These are phyloP conservation scores for Balanococcus diminutus DNA, from an alignment of 2,888 invertebrate genomes.

Conservation along the genomic window DNA sequence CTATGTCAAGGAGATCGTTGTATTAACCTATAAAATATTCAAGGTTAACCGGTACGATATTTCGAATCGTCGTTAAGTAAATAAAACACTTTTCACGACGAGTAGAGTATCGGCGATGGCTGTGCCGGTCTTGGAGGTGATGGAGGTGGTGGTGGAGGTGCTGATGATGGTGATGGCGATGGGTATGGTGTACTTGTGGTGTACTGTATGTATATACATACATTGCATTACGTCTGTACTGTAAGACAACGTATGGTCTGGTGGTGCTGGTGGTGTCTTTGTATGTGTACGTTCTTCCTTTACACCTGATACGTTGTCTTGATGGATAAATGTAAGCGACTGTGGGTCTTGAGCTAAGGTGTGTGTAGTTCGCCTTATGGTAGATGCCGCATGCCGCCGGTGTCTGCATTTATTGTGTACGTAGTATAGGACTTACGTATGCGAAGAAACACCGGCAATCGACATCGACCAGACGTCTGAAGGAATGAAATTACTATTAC, in stretches of 20 bases:
- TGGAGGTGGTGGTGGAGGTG: background rate
- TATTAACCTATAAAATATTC: slow-evolving; percentile 54
- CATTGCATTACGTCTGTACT: background rate
- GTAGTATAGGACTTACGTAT: too few species aligned
- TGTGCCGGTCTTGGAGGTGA: background rate
- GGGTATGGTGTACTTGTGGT: background rate
- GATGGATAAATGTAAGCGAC: background rate
- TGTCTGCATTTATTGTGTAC: too few species aligned
- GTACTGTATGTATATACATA: background rate
- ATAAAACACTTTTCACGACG: slow-evolving; percentile 45
- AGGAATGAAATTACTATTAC: background rate
- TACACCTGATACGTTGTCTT: background rate
- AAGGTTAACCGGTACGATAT: slow-evolving; percentile 53
- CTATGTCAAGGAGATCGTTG: slow-evolving; percentile 54
- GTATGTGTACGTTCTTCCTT: background rate
- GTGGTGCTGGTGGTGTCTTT: too few species aligned
- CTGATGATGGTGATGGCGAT: background rate
- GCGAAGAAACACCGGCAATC: background rate
- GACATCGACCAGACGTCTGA: background rate
- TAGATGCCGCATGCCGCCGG: background rate
- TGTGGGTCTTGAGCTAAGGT: background rate
- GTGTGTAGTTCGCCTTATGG: too few species aligned
- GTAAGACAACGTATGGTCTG: background rate
- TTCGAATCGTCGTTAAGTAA: slow-evolving; percentile 49
- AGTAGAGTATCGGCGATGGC: background rate